Percentiles rank a stretch among this genome's conserved stretches.
These are phyloP conservation scores for Pygocentrus nattereri DNA, from an alignment of 2,797 vertebrate genomes.

Conservation along the genomic window DNA sequence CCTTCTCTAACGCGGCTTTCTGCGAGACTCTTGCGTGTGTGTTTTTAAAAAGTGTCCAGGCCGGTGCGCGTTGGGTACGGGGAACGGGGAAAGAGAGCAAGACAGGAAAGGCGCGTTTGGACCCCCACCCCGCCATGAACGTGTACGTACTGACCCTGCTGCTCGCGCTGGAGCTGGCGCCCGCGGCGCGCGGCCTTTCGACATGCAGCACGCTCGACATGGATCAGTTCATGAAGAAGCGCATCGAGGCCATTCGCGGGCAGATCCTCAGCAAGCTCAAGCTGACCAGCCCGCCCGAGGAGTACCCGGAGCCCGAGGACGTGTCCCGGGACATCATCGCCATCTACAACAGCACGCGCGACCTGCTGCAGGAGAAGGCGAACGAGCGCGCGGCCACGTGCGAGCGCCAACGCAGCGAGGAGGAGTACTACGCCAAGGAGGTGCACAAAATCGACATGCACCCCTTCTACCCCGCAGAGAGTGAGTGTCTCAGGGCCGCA, in stretches of 20 bases:
- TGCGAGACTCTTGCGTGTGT: not conserved
- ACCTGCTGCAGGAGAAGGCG: conserved; percentile 95
- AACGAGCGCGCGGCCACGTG: conserved; percentile 93
- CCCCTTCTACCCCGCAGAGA: conserved; percentile 85
- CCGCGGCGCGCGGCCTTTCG: conserved; percentile 89
- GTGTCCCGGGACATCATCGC: conserved; percentile 94
- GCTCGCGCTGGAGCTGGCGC: conserved; percentile 87
- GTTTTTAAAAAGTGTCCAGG: conserved; percentile 10
- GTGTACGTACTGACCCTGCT: conserved; percentile 86
- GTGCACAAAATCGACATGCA: conserved; percentile 96
- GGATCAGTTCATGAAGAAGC: conserved; percentile 95
- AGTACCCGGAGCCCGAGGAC: conserved; percentile 91
- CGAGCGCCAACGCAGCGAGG: conserved; percentile 93
- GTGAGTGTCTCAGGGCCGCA: conserved; percentile 80
- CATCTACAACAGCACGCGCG: conserved; percentile 97
- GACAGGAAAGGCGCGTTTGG: not conserved
- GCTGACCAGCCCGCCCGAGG: conserved; percentile 89
- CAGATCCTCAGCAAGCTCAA: conserved; percentile 98
- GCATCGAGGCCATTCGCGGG: conserved; percentile 94
- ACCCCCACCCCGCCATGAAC: conserved; percentile 84
- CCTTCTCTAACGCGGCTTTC: not conserved
- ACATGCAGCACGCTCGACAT: conserved; percentile 97
- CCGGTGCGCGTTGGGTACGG: conserved; percentile 29
- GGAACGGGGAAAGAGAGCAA: conserved; percentile 13
- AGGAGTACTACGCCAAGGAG: conserved; percentile 98